A percentile compares a stretch with the other conserved stretches of the same genome.
Evolutionary conservation across 2,113 vertebrate genomes (phyloP).

Genomic region (Pavo muticus): DNA sequence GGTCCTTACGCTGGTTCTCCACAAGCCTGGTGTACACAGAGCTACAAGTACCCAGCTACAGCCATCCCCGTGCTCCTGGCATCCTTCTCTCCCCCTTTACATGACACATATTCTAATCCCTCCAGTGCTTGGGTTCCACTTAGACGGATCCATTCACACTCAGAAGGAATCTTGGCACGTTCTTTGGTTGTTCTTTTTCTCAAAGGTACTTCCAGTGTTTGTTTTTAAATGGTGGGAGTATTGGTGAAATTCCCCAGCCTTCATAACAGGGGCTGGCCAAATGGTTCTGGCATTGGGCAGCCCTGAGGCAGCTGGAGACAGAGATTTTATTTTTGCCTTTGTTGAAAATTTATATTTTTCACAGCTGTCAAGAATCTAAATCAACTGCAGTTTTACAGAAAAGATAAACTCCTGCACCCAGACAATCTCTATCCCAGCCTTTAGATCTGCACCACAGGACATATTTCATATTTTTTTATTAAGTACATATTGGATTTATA

Average conservation of each 20-base stretch:
- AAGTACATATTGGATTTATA: constrained; percentile 74
- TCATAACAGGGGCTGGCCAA: constrained; percentile 48
- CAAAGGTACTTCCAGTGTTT: constrained; percentile 26
- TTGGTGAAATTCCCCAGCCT: constrained; percentile 21
- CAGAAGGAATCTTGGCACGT: background rate
- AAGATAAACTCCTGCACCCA: constrained; percentile 66
- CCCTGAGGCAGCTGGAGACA: constrained; percentile 27
- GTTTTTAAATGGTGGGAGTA: constrained; percentile 7
- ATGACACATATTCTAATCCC: background rate
- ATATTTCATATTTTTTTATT: constrained; percentile 76
- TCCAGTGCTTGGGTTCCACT: background rate
- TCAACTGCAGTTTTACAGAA: constrained; percentile 67
- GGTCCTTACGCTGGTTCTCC: background rate
- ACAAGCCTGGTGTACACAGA: background rate
- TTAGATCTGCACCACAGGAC: constrained; percentile 70
- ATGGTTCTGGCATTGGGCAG: constrained; percentile 39
- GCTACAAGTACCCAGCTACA: background rate
- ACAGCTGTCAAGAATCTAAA: constrained; percentile 71
- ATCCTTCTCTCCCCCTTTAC: background rate
- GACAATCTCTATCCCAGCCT: constrained; percentile 67
- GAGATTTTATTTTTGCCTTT: constrained; percentile 58
- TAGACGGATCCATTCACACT: background rate
- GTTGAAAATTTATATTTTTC: constrained; percentile 63
- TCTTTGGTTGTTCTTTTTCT: constrained; percentile 27
- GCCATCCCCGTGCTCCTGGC: background rate